Percentiles rank a stretch among this genome's conserved stretches.
Evolutionary conservation across 2,113 vertebrate genomes (phyloP).

Genomic region (Chelonoidis abingdonii): DNA sequence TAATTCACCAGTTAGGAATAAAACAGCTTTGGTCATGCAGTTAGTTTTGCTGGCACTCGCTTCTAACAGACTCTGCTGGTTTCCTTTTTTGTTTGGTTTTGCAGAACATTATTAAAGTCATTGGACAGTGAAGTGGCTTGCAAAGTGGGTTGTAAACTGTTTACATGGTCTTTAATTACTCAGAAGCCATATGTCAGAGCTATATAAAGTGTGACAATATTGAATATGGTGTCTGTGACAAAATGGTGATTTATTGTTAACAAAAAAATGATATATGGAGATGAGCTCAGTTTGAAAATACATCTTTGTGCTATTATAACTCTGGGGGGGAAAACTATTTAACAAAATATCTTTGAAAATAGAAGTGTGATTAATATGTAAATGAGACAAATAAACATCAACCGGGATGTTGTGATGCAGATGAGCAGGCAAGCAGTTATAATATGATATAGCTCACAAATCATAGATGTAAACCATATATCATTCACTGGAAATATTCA

Average conservation of each 20-base stretch:
- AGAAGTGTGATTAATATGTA: conserved; percentile 79
- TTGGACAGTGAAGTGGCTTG: conserved; percentile 40
- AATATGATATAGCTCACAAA: conserved; percentile 76
- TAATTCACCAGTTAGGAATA: not conserved
- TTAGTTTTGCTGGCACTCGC: not conserved
- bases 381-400: conserved; percentile 79
- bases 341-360: conserved; percentile 77
- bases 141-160: conserved; percentile 68
- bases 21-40: not conserved
- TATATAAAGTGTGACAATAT: conserved; percentile 49
- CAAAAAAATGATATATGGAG: conserved; percentile 64
- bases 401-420: conserved; percentile 76
- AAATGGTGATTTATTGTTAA: conserved; percentile 73
- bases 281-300: conserved; percentile 73
- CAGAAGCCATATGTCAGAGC: conserved; percentile 69
- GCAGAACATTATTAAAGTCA: conserved; percentile 33
- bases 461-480: conserved; percentile 78
- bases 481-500: conserved; percentile 80
- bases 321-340: conserved; percentile 65
- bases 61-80: not conserved
- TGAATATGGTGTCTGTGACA: conserved; percentile 57
- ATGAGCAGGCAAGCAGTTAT: conserved; percentile 75
- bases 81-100: not conserved
- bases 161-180: conserved; percentile 75
- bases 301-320: conserved; percentile 57